Conservation (phyloP, 2,888 invertebrate genomes). For the Onchidella celtica region DNA sequence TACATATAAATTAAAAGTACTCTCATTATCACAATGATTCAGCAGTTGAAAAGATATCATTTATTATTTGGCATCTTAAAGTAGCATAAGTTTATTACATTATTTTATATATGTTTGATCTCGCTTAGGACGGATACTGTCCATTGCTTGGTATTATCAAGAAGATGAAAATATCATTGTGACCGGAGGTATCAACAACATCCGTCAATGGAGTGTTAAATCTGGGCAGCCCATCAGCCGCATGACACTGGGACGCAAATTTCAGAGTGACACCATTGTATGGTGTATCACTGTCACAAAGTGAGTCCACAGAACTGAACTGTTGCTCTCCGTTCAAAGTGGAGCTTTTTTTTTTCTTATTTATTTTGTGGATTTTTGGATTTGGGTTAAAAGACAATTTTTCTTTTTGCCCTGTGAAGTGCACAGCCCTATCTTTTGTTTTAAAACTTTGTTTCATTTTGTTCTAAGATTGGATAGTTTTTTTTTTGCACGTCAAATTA, state of each 20-base stretch:
- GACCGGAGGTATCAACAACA: conserved; percentile 88
- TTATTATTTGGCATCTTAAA: not conserved
- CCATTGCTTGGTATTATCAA: conserved; percentile 89
- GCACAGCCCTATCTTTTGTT: no score
- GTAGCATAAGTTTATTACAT: not conserved
- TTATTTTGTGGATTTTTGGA: not conserved
- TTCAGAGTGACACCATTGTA: conserved; percentile 87
- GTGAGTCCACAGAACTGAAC: conserved; percentile 67
- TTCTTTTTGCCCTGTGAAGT: no score
- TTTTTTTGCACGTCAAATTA: no score
- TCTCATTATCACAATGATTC: no score
- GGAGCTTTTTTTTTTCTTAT: not conserved
- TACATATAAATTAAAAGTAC: no score
- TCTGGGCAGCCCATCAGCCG: conserved; percentile 92
- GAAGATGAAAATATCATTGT: conserved; percentile 85
- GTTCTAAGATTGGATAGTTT: no score
- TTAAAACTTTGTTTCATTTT: no score
- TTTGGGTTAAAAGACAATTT: not conserved
- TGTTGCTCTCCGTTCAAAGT: not conserved
- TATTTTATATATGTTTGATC: not conserved
- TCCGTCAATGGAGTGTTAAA: conserved; percentile 92
- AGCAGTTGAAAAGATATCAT: no score
- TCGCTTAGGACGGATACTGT: conserved; percentile 88
- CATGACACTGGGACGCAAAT: conserved; percentile 87
- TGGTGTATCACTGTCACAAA: conserved; percentile 89